Conservation (phyloP, 2,113 vertebrate genomes). For the Epinephelus fuscoguttatus region DNA sequence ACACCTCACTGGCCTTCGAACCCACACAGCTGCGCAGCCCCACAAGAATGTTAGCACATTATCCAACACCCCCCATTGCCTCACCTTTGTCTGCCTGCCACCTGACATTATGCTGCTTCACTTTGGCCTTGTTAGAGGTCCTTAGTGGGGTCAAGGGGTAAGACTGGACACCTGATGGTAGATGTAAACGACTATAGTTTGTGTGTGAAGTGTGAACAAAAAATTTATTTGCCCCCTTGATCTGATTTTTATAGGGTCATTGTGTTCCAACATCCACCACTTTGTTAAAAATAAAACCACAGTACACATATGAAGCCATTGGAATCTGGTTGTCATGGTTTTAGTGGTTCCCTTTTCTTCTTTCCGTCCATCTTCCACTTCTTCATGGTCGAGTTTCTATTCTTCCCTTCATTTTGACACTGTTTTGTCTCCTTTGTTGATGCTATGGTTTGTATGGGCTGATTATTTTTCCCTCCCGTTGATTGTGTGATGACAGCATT, state of each 20-base stretch:
- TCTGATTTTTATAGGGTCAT: not conserved
- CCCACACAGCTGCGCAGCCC: constrained; percentile 69
- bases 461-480: not conserved
- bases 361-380: not conserved
- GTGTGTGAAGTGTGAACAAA: constrained; percentile 36
- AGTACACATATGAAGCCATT: not conserved
- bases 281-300: not conserved
- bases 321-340: not conserved
- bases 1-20: constrained; percentile 56
- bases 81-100: constrained; percentile 81
- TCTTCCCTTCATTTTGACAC: not conserved
- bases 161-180: constrained; percentile 50
- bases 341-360: not conserved
- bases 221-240: not conserved
- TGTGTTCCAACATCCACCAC: not conserved
- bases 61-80: constrained; percentile 67
- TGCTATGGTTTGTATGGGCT: not conserved
- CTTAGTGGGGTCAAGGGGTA: constrained; percentile 57
- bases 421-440: not conserved
- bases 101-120: constrained; percentile 74
- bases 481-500: not conserved
- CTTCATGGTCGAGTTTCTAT: not conserved
- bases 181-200: constrained; percentile 20
- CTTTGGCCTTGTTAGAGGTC: constrained; percentile 59
- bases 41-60: constrained; percentile 76